phyloP scores from a whole-genome alignment of 2,888 invertebrate genomes.

The Alloplasta piceator region DNA sequence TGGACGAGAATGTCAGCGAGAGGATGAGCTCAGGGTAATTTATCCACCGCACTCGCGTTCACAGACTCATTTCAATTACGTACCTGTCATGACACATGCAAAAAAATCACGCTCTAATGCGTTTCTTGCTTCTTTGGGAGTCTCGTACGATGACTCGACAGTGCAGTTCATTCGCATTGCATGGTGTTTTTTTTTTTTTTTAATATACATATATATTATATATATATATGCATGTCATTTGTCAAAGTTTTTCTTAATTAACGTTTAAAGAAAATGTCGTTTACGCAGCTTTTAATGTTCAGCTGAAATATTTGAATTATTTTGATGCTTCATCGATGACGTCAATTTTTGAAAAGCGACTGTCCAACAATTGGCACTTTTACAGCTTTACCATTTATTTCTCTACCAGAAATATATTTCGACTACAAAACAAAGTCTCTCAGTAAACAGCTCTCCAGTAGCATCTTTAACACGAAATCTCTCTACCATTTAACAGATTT shows the following conservation, averaged over 20 bases:
- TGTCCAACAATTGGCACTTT: no score
- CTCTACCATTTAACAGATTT: no score
- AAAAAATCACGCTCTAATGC: slow-evolving; percentile 67
- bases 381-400: no score
- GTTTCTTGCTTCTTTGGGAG: slow-evolving; percentile 65
- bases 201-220: no score
- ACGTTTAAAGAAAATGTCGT: slow-evolving; percentile 47
- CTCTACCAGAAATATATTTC: no score
- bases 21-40: slow-evolving; percentile 55
- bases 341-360: no score
- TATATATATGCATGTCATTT: no score
- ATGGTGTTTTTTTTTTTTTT: slow-evolving; percentile 15
- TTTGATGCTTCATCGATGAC: slow-evolving; percentile 17
- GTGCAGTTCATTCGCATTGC: slow-evolving; percentile 64
- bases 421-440: no score
- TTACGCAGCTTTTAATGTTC: slow-evolving; percentile 26
- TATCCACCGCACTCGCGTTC: slow-evolving; percentile 54
- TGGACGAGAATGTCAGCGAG: slow-evolving; percentile 29
- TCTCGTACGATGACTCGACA: slow-evolving; percentile 65
- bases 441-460: no score
- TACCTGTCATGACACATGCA: slow-evolving; percentile 68
- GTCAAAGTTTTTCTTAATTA: slow-evolving; percentile 1
- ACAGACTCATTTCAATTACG: slow-evolving; percentile 68
- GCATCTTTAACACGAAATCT: no score
- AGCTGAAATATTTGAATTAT: slow-evolving; percentile 34